Base-by-base conservation (phyloP, 1,140 invertebrate genomes). In the Mya arenaria region DNA sequence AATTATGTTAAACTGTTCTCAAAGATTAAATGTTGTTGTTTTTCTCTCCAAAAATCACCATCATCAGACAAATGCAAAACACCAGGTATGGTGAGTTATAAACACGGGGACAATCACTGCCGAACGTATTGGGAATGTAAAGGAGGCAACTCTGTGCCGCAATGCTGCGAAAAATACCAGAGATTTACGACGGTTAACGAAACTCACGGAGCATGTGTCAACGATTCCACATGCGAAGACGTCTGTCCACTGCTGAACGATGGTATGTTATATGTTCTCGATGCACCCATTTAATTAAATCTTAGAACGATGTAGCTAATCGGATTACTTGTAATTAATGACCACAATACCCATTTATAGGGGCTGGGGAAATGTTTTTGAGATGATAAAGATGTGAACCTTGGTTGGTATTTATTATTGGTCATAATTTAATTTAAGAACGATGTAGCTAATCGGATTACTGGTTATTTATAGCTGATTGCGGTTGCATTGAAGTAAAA, bases 61-160 rank as follows among this genome's bases (percentile, higher is more conserved):
- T n/a, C n/a, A n/a, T 34, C 25, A 82, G 79, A 82, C 34, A 30
- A 23, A 39, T 82, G 79, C 41, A 30, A 32, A 23, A 28, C 48
- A 15, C 39, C 44, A 13, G 6, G 8, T 0, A n/a, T 73, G 19
- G 32, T 1, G 4, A 56, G 52, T 10, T 65, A 66, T 36, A 4
- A n/a, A 0, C 79, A 82, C 36, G 23, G 39, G 0, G 79, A 82
- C 23, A 6, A 13, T 19, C 72, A 82, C 58, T 82, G 79, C 34
- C 68, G 79, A n/a, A 74, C 79, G 0, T 66, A 73, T 34, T 82
- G 79, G 79, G 52, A 34, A 23, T 82, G 79, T 34, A 8, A 4
- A 3, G 25, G 52, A 4, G 36, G 69, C 23, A 25, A 56, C 36
- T 74, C 69, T 4, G 30, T 34, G 4, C 79, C 79, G 0, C 68